These are phyloP conservation scores for Entomobrya proxima DNA, from an alignment of 2,888 invertebrate genomes.

Conservation along the genomic window DNA sequence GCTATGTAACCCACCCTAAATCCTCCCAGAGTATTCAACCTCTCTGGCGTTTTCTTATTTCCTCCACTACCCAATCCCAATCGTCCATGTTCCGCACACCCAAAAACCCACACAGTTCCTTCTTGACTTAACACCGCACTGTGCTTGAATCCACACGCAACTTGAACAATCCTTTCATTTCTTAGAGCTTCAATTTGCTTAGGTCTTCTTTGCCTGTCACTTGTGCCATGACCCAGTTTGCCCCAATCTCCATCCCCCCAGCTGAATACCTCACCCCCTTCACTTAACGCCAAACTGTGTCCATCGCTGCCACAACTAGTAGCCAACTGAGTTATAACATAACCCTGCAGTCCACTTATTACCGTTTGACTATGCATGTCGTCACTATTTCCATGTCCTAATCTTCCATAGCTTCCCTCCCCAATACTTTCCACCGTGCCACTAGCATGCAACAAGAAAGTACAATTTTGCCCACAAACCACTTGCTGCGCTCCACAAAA, in stretches of 20 bases:
- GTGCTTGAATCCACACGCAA: constrained; percentile 83
- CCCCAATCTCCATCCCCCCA: constrained; percentile 65
- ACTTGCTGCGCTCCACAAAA: constrained; percentile 81
- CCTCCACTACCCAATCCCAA: constrained; percentile 81
- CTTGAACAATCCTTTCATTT: constrained; percentile 81
- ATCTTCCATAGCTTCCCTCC: constrained; percentile 81
- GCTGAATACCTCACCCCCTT: constrained; percentile 81
- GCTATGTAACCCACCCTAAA: constrained; percentile 79
- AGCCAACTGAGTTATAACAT: constrained; percentile 82
- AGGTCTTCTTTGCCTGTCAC: constrained; percentile 82
- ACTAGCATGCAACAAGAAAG: constrained; percentile 82
- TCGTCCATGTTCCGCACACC: constrained; percentile 83
- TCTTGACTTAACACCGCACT: constrained; percentile 82
- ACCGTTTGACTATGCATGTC: constrained; percentile 76
- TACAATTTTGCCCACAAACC: constrained; percentile 83
- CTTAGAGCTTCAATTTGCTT: constrained; percentile 82
- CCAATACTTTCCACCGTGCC: constrained; percentile 80
- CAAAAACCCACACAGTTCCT: constrained; percentile 83
- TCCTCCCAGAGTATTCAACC: constrained; percentile 80
- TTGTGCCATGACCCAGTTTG: constrained; percentile 83
- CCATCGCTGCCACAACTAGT: constrained; percentile 83
- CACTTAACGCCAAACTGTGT: constrained; percentile 82
- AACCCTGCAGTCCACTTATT: constrained; percentile 78
- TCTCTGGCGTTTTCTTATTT: constrained; percentile 82
- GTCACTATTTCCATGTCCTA: constrained; percentile 83